Evolutionary conservation across 2,888 invertebrate species (phyloP).

Genomic region (Ecliptopera silaceata): DNA sequence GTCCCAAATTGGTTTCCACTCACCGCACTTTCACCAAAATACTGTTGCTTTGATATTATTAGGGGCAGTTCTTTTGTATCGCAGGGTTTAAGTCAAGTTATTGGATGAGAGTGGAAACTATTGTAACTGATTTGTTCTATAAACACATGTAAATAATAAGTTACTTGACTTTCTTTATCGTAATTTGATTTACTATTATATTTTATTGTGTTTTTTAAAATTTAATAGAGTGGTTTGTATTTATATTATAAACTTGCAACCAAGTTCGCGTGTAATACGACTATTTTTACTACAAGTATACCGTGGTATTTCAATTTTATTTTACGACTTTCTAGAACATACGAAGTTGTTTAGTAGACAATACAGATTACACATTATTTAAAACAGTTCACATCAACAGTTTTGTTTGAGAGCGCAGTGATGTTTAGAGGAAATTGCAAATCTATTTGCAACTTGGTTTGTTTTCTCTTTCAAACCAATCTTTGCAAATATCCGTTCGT

Average conservation of each 20-base stretch:
- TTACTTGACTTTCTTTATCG: too few species aligned
- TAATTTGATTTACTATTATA: too few species aligned
- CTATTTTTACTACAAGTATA: conserved; percentile 13
- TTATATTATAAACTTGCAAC: too few species aligned
- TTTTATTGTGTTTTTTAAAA: too few species aligned
- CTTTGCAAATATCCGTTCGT: conserved; percentile 51
- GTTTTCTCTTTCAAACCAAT: conserved; percentile 54
- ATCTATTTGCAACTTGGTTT: conserved; percentile 34
- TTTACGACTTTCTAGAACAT: not conserved
- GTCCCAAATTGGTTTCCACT: conserved; percentile 54
- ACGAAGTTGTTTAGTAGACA: too few species aligned
- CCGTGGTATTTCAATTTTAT: conserved; percentile 8
- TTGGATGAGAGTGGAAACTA: not conserved
- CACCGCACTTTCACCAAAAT: conserved; percentile 45
- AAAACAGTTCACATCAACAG: conserved; percentile 40
- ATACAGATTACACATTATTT: not conserved
- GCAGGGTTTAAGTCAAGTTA: not conserved
- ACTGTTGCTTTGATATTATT: conserved; percentile 39
- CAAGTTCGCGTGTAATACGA: too few species aligned
- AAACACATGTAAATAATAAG: too few species aligned
- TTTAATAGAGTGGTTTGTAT: too few species aligned
- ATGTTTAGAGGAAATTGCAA: conserved; percentile 43
- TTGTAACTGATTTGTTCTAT: not conserved
- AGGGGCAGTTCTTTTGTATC: conserved; percentile 20
- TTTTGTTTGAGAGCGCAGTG: conserved; percentile 23